Conservation (phyloP, 2,888 invertebrate species). For the Andrena hattorfiana region DNA sequence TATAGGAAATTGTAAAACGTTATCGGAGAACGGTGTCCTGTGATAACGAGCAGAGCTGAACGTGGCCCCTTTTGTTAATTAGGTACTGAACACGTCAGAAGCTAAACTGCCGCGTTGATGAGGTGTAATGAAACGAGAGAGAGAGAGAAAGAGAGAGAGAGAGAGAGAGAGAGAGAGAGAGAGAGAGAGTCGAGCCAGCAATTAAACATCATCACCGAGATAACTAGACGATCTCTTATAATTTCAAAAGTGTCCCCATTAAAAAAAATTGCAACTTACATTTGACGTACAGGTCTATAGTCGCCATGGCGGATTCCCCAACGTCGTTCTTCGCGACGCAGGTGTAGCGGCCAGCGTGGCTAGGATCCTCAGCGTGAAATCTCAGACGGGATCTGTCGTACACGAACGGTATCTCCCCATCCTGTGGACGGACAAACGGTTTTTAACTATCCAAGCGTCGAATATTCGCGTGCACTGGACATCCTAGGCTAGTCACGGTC, state of each 20-base stretch:
- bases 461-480: neutral
- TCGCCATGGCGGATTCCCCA: constrained; percentile 89
- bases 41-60: neutral
- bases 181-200: neutral
- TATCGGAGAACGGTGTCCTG: neutral
- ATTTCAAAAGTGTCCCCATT: neutral
- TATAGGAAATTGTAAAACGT: neutral
- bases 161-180: neutral
- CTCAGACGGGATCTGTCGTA: constrained; percentile 88
- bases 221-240: no score
- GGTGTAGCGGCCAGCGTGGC: constrained; percentile 90
- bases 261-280: constrained; percentile 86
- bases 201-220: no score
- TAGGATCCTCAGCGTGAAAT: constrained; percentile 89
- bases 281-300: constrained; percentile 89
- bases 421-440: constrained; percentile 83
- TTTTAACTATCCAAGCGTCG: neutral
- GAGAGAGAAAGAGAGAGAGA: neutral
- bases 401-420: constrained; percentile 87
- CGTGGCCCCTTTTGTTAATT: neutral
- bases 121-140: neutral
- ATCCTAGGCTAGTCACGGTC: neutral
- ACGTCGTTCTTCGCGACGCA: constrained; percentile 91
- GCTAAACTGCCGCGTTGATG: neutral
- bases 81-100: neutral